Evolutionary conservation across 2,888 invertebrate genomes (phyloP).

Genomic region (Hemicrepidius hirtus): DNA sequence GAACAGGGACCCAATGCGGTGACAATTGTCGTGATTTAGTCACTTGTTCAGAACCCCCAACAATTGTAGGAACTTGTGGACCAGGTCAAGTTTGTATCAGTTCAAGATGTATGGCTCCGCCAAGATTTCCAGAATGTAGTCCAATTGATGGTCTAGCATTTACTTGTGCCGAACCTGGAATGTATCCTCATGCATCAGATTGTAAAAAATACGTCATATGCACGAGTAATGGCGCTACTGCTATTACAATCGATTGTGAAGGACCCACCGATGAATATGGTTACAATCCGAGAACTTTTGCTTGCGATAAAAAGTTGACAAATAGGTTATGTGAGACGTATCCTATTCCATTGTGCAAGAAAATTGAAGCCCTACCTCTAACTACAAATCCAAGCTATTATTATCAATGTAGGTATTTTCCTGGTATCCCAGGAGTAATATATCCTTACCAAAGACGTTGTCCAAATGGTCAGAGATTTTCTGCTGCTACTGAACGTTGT

Average conservation of each 20-base stretch:
- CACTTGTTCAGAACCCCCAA: too few species aligned
- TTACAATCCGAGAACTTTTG: slow-evolving; percentile 23
- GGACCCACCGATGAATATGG: background rate
- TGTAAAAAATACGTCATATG: slow-evolving; percentile 33
- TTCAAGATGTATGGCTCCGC: background rate
- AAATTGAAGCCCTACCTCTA: background rate
- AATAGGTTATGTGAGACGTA: background rate
- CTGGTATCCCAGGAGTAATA: background rate
- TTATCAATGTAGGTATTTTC: slow-evolving; percentile 21
- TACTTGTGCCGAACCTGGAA: slow-evolving; percentile 22
- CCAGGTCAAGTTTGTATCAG: background rate
- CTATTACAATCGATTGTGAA: background rate
- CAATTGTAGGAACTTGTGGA: too few species aligned
- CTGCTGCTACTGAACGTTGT: background rate
- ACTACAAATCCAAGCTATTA: slow-evolving; percentile 33
- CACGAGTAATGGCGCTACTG: slow-evolving; percentile 12
- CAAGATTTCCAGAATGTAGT: background rate
- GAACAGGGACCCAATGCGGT: too few species aligned
- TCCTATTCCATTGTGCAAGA: slow-evolving; percentile 17
- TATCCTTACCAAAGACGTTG: slow-evolving; percentile 32
- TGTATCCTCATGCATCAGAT: slow-evolving; percentile 40
- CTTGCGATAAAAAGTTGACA: slow-evolving; percentile 19
- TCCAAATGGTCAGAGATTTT: slow-evolving; percentile 19
- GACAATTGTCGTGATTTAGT: too few species aligned
- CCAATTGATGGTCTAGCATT: background rate